Evolutionary conservation across 2,888 invertebrate species (phyloP), one percentile per base, ranked within the genome.

Genomic region (Dolichomitus sp.): DNA sequence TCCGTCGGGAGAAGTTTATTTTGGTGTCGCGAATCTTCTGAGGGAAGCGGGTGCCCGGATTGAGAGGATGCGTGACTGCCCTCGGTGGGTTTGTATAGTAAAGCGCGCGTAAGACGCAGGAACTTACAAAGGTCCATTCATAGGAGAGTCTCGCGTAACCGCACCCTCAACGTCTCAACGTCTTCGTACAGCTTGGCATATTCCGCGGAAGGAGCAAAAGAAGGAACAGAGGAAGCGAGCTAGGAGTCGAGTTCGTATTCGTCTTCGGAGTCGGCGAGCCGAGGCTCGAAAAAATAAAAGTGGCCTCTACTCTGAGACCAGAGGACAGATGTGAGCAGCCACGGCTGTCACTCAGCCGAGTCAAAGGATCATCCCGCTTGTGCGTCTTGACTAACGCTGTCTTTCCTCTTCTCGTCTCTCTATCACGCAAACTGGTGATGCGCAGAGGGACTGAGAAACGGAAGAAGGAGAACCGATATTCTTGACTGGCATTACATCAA

Each of bases 51-150:
- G 59, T 74, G 81, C 74, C 45, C 61, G 83, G 63, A 68, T 52
- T 48, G 37, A 69, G 83, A 83, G 80, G 80, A 80, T 63, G 76
- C 83, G 80, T 83, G 77, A 86, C 82, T 81, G 83, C 81, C 48
- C 65, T 84, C 85, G 37, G 81, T 85, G 81, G 84, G 84, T 81
- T 84, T 65, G 76, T 77, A 37, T 37, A 80, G 83, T 63, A 73
- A 57, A 37, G 50, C 50, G 30, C 45, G 23, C 79, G 79, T 82
- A 76, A 80, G 84, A 82, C 57, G 69, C 72, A 68, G 73, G 52
- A 84, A 68, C 79, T 83, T 85, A 90, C 89, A 90, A 89, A 89
- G 89, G 88, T 85, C 87, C 90, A 90, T 90, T 90, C 90, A 90
- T 89, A 86, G 84, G 83, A 65, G 70, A 83, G 81, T 81, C 68